phyloP scores from a whole-genome alignment of 92 coral and sea anemone genomes.

The Galaxea fascicularis region DNA sequence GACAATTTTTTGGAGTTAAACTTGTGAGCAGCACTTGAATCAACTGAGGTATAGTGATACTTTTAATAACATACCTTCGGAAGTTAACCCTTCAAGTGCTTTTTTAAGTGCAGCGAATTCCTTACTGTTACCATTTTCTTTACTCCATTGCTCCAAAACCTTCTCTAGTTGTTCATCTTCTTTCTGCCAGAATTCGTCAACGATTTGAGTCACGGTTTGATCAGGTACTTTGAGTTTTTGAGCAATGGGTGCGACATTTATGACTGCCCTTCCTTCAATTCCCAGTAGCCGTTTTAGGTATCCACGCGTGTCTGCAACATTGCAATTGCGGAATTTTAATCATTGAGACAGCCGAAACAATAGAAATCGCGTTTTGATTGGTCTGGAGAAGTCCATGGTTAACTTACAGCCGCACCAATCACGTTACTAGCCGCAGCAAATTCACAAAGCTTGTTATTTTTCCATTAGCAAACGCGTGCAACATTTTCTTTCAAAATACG shows the following conservation, averaged over 20 bases:
- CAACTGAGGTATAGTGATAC: no score
- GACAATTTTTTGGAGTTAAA: no score
- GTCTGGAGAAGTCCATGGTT: no score
- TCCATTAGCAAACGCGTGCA: no score
- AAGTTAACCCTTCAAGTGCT: background rate
- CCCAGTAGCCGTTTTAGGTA: background rate
- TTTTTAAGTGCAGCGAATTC: background rate
- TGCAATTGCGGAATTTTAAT: background rate
- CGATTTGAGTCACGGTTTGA: background rate
- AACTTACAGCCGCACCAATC: no score
- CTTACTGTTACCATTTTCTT: background rate
- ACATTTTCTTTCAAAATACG: no score
- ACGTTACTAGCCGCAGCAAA: no score
- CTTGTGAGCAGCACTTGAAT: no score
- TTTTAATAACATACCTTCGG: slow-evolving; percentile 22
- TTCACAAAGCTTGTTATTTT: no score
- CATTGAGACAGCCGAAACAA: background rate
- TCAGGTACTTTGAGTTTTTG: background rate
- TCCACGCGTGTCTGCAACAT: background rate
- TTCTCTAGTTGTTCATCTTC: slow-evolving; percentile 13
- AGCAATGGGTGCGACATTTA: background rate
- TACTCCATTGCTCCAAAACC: background rate
- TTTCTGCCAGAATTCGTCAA: background rate
- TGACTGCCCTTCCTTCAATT: background rate
- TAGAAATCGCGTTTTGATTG: no score